Percentiles rank a stretch among this genome's conserved stretches.
phyloP scores from a whole-genome alignment of 1,140 invertebrate species.

The Agrypnia vestita region DNA sequence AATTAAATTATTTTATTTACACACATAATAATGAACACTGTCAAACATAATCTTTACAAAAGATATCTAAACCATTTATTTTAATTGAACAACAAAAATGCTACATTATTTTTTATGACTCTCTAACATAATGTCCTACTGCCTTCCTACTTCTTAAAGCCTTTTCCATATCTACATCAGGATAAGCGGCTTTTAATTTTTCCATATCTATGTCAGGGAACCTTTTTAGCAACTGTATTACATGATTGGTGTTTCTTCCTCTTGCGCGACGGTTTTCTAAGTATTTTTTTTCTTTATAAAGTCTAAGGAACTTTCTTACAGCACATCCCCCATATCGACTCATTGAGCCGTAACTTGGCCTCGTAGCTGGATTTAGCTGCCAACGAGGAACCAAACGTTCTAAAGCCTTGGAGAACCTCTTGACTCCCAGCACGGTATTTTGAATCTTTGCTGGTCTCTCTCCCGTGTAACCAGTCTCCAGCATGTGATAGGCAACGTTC shows the following conservation, averaged over 20 bases:
- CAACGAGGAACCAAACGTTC: conserved; percentile 73
- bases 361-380: conserved; percentile 76
- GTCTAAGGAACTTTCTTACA: conserved; percentile 77
- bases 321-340: conserved; percentile 70
- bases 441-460: conserved; percentile 78
- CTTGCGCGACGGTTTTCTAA: conserved; percentile 73
- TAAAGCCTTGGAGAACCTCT: conserved; percentile 65
- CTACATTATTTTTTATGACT: conserved; percentile 64
- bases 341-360: conserved; percentile 62
- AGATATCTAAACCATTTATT: no score
- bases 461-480: conserved; percentile 92
- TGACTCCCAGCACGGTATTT: conserved; percentile 77
- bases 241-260: conserved; percentile 78
- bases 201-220: conserved; percentile 86
- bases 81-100: background rate
- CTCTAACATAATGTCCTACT: conserved; percentile 76
- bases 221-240: conserved; percentile 79
- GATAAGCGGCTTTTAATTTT: conserved; percentile 82
- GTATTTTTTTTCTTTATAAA: conserved; percentile 79
- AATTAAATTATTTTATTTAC: background rate
- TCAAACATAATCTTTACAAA: background rate
- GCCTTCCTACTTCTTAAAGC: conserved; percentile 73
- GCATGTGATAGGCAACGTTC: conserved; percentile 89
- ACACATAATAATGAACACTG: background rate
- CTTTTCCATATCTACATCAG: conserved; percentile 83